Percentiles rank a stretch among this genome's conserved stretches.
Conservation (phyloP, 2,888 invertebrate species). For the Polydrusus cervinus region DNA sequence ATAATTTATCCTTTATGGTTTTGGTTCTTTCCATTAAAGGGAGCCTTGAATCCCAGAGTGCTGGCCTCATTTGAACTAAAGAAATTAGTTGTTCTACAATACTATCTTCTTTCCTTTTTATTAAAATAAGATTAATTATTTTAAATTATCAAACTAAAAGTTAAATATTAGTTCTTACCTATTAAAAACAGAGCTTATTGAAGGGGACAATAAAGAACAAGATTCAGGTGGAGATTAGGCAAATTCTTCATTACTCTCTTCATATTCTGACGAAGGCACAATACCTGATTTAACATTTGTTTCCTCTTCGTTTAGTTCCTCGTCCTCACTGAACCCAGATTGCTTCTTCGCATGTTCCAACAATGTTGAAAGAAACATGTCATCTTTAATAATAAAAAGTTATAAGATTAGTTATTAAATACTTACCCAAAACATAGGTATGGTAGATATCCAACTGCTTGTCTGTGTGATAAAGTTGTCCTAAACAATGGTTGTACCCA, state of each 20-base stretch:
- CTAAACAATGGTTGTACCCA: conserved; percentile 1
- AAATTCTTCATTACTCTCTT: conserved; percentile 1
- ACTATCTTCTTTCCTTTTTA: conserved; percentile 1
- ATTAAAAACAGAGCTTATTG: conserved; percentile 1
- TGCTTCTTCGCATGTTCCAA: background rate
- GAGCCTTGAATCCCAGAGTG: conserved; percentile 13
- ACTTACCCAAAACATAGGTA: background rate
- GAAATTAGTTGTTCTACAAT: conserved; percentile 14
- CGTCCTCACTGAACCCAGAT: background rate
- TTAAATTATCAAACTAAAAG: background rate
- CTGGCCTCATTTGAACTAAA: conserved; percentile 8
- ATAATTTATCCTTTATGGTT: conserved; percentile 5
- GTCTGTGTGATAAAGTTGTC: background rate
- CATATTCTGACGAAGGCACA: background rate
- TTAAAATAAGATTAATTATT: background rate
- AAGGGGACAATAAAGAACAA: background rate
- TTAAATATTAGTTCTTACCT: background rate
- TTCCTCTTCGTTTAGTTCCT: conserved; percentile 1
- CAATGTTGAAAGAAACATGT: background rate
- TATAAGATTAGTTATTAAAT: background rate
- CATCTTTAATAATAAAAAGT: background rate
- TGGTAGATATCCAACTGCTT: background rate
- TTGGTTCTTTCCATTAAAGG: conserved; percentile 1
- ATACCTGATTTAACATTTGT: background rate
- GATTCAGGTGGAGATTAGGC: background rate